A percentile compares a stretch with the other conserved stretches of the same genome.
Evolutionary conservation across 2,113 vertebrate species (phyloP).

Genomic region (Epinephelus fuscoguttatus): DNA sequence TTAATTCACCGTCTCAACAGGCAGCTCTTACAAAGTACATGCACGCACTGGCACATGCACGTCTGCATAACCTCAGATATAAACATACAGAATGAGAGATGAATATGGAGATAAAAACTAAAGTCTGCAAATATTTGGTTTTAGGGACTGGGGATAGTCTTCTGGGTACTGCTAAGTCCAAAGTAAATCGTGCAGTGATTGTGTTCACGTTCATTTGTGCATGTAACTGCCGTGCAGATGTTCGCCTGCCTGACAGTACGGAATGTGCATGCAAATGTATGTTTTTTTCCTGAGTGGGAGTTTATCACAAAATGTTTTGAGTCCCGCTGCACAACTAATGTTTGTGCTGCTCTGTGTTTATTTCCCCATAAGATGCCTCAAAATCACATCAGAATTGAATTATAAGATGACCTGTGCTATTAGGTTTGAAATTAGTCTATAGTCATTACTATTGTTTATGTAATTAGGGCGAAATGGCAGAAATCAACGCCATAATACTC

Average conservation of each 20-base stretch:
- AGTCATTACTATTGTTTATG: background rate
- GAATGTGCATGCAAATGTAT: conserved; percentile 57
- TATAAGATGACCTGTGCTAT: background rate
- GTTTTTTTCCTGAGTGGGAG: conserved; percentile 33
- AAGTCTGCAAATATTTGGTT: conserved; percentile 71
- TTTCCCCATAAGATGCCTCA: background rate
- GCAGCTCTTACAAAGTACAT: conserved; percentile 73
- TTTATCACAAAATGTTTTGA: conserved; percentile 32
- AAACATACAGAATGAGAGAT: conserved; percentile 67
- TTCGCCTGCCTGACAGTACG: conserved; percentile 24
- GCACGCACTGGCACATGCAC: conserved; percentile 64
- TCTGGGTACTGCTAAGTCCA: conserved; percentile 45
- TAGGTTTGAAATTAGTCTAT: background rate
- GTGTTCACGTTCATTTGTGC: conserved; percentile 54
- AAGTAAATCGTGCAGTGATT: conserved; percentile 49
- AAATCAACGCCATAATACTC: background rate
- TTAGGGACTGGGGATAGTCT: conserved; percentile 42
- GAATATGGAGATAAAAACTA: conserved; percentile 68
- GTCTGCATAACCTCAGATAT: conserved; percentile 46
- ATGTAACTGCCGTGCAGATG: conserved; percentile 59
- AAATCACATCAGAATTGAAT: conserved; percentile 6
- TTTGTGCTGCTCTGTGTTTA: conserved; percentile 12
- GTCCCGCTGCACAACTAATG: background rate
- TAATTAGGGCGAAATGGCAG: background rate
- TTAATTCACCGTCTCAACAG: conserved; percentile 83